Conservation (phyloP, 2,888 invertebrate species). For the Acleris literana region DNA sequence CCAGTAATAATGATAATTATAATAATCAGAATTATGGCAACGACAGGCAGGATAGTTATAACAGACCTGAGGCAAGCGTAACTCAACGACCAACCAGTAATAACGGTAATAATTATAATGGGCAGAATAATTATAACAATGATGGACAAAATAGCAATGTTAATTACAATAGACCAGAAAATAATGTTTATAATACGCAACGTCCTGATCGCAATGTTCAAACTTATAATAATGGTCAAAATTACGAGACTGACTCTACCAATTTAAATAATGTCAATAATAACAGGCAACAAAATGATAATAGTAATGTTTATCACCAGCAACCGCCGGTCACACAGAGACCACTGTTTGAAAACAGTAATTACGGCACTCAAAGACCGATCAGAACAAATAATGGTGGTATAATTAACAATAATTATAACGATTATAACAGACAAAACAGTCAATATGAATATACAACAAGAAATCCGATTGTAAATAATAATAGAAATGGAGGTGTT, state of each 20-base stretch:
- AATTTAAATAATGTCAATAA: constrained; percentile 6
- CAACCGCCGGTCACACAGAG: constrained; percentile 6
- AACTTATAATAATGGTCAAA: constrained; percentile 4
- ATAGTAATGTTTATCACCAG: constrained; percentile 9
- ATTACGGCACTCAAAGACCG: constrained; percentile 6
- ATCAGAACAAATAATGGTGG: neutral
- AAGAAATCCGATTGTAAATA: constrained; percentile 6
- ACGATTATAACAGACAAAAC: constrained; percentile 12
- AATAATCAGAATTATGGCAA: constrained; percentile 8
- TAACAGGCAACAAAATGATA: constrained; percentile 8
- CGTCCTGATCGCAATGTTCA: constrained; percentile 10
- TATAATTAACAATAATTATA: constrained; percentile 16
- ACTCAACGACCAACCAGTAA: neutral
- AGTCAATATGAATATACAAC: constrained; percentile 10
- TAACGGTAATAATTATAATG: neutral
- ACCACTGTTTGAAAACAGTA: constrained; percentile 1
- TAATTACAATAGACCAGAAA: constrained; percentile 20
- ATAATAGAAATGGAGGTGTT: constrained; percentile 4
- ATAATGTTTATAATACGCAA: constrained; percentile 9
- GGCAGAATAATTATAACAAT: constrained; percentile 6
- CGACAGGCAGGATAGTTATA: neutral
- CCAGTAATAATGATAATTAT: neutral
- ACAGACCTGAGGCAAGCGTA: neutral
- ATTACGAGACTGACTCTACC: neutral
- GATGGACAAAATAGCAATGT: constrained; percentile 6